Percentiles rank a stretch among this genome's conserved stretches.
Evolutionary conservation across 2,888 invertebrate genomes (phyloP).

Genomic region (Tachina lurida): DNA sequence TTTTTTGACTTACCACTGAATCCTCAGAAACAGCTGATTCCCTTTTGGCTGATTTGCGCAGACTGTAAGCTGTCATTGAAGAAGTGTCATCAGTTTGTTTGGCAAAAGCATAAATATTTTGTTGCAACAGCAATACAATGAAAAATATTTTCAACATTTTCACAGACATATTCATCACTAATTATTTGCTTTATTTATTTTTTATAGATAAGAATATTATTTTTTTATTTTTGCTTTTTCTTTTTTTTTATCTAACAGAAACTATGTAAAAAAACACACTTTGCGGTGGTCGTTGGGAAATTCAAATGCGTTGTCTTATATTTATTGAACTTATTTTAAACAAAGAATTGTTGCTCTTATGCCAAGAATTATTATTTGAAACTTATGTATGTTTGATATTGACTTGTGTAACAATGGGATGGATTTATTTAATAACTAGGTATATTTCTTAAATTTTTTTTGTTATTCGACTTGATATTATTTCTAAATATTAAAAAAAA

Average conservation of each 20-base stretch:
- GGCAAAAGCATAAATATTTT: constrained; percentile 44
- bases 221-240: constrained; percentile 6
- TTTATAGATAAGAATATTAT: not conserved
- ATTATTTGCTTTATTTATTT: not conserved
- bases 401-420: not conserved
- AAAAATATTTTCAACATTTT: constrained; percentile 24
- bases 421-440: constrained; percentile 1
- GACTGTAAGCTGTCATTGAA: constrained; percentile 38
- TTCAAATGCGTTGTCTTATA: constrained; percentile 41
- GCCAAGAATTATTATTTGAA: constrained; percentile 20
- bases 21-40: constrained; percentile 72
- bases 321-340: constrained; percentile 19
- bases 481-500: constrained; percentile 16
- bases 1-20: constrained; percentile 59
- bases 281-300: constrained; percentile 52
- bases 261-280: constrained; percentile 46
- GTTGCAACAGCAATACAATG: constrained; percentile 40
- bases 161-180: constrained; percentile 36
- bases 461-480: not conserved
- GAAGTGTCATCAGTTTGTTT: constrained; percentile 26
- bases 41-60: constrained; percentile 41
- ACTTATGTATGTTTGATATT: constrained; percentile 14
- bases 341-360: constrained; percentile 10
- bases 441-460: not conserved
- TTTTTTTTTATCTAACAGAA: not conserved